Conservation (phyloP, 2,113 vertebrate species). For the Hippopotamus amphibius region DNA sequence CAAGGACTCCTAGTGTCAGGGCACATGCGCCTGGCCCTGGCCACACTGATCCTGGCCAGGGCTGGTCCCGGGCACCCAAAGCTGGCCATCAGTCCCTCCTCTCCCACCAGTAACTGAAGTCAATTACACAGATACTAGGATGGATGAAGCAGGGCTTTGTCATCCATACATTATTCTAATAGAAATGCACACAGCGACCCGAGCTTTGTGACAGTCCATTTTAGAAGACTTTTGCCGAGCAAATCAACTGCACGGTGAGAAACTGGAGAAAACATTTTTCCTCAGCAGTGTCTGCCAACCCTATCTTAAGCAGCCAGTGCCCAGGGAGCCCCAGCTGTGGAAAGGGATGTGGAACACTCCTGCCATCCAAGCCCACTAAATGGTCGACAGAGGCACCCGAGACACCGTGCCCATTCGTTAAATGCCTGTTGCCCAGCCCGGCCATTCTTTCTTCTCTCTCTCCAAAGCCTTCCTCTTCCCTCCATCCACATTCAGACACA, state of each 20-base stretch:
- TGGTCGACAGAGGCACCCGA: background rate
- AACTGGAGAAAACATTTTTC: conserved; percentile 56
- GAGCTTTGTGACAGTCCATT: conserved; percentile 57
- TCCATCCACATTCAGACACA: conserved; percentile 32
- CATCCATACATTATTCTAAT: conserved; percentile 56
- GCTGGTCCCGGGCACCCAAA: background rate
- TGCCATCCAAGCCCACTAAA: background rate
- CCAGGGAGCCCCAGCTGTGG: conserved; percentile 39
- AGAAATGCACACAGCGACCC: conserved; percentile 48
- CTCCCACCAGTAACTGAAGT: background rate
- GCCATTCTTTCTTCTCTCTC: background rate
- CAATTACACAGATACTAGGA: conserved; percentile 38
- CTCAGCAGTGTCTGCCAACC: conserved; percentile 41
- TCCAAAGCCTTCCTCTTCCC: background rate
- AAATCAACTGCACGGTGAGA: conserved; percentile 54
- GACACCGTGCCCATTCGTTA: background rate
- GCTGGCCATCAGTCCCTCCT: background rate
- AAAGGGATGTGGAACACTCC: background rate
- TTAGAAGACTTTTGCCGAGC: conserved; percentile 57
- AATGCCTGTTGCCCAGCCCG: background rate
- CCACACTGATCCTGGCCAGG: background rate
- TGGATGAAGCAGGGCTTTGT: background rate
- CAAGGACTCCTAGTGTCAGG: background rate
- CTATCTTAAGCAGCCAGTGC: conserved; percentile 35
- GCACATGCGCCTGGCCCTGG: no score